phyloP scores from a whole-genome alignment of 2,113 vertebrate genomes.

The Centrocercus urophasianus region DNA sequence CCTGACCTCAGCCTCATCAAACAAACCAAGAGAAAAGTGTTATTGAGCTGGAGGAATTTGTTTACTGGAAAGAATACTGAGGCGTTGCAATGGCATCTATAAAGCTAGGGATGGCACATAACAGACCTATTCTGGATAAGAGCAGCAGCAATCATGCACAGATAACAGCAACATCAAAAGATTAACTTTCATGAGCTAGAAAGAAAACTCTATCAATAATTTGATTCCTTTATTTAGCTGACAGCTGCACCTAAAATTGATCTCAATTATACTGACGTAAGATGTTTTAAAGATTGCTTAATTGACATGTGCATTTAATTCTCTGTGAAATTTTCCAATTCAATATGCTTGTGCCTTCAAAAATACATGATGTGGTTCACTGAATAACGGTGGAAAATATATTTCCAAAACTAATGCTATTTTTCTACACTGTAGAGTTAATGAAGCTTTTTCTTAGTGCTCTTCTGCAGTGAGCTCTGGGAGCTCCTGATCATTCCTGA shows the following conservation, averaged over 20 bases:
- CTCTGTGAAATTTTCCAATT: not conserved
- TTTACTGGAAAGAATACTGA: constrained; percentile 50
- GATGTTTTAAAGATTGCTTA: constrained; percentile 10
- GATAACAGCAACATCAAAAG: constrained; percentile 3
- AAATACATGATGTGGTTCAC: not conserved
- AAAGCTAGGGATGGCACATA: not conserved
- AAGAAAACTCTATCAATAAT: constrained; percentile 34
- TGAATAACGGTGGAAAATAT: not conserved
- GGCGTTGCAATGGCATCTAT: not conserved
- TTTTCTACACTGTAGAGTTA: not conserved
- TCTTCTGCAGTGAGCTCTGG: not conserved
- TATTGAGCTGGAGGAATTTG: constrained; percentile 56
- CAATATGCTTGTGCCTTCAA: constrained; percentile 16
- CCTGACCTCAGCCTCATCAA: constrained; percentile 29
- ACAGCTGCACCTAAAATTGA: constrained; percentile 11
- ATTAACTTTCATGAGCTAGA: not conserved
- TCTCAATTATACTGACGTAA: not conserved
- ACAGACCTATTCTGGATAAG: not conserved
- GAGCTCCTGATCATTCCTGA: not conserved
- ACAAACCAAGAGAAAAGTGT: constrained; percentile 53
- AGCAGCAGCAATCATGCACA: not conserved
- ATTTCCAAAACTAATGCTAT: not conserved
- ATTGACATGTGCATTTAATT: not conserved
- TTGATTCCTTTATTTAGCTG: constrained; percentile 28
- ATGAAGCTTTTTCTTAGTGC: not conserved